Evolutionary conservation across 2,888 invertebrate genomes (phyloP).

Genomic region (Augiades crinisus): DNA sequence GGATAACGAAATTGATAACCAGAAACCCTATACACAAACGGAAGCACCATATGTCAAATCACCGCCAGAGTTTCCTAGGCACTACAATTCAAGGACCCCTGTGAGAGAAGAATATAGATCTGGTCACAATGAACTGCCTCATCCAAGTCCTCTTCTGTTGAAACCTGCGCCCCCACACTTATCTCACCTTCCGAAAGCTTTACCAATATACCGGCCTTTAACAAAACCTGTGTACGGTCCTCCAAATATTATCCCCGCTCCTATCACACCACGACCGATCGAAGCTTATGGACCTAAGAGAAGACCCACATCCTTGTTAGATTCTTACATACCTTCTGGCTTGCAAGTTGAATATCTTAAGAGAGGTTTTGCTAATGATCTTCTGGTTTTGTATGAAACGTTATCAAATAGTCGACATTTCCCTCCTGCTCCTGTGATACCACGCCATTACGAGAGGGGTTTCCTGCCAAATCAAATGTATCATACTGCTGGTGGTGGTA

Average conservation of each 20-base stretch:
- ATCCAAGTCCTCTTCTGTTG: conserved; percentile 58
- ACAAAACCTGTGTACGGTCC: conserved; percentile 59
- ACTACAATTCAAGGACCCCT: conserved; percentile 58
- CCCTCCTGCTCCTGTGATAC: conserved; percentile 40
- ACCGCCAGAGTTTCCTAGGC: conserved; percentile 51
- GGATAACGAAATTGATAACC: conserved; percentile 48
- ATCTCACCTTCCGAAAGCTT: conserved; percentile 62
- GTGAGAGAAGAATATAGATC: conserved; percentile 54
- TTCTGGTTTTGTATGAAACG: conserved; percentile 64
- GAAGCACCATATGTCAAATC: conserved; percentile 49
- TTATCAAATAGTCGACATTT: conserved; percentile 58
- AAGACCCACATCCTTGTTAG: conserved; percentile 76
- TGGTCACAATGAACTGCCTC: conserved; percentile 54
- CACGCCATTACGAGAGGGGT: conserved; percentile 66
- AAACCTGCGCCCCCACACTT: conserved; percentile 58
- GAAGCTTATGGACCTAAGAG: conserved; percentile 52
- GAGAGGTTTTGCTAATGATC: conserved; percentile 66
- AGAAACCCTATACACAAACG: conserved; percentile 52
- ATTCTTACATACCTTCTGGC: conserved; percentile 83
- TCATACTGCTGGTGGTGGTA: conserved; percentile 66
- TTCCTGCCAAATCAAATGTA: conserved; percentile 77
- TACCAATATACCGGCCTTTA: conserved; percentile 62
- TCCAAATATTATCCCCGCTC: conserved; percentile 40
- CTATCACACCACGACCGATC: conserved; percentile 48
- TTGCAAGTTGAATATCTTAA: conserved; percentile 74